Percentiles rank a stretch among this genome's conserved stretches.
Evolutionary conservation across 2,888 invertebrate genomes (phyloP).

Genomic region (Heliconius hortense): DNA sequence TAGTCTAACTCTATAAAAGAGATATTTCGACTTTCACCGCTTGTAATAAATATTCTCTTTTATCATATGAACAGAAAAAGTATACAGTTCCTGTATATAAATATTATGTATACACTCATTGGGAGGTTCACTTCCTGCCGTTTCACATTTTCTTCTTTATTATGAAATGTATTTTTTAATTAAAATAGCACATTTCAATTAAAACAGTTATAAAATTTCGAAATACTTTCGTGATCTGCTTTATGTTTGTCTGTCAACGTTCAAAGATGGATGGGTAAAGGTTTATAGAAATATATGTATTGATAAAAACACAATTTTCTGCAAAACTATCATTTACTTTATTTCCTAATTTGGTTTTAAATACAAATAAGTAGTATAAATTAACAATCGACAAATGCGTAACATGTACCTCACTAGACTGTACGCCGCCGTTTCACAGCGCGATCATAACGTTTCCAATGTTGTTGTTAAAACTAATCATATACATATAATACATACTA

Average conservation of each 20-base stretch:
- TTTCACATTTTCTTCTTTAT: not conserved
- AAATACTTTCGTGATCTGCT: not conserved
- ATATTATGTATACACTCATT: not conserved
- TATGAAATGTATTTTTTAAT: not conserved
- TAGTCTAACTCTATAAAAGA: not conserved
- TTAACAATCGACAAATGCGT: slow-evolving; percentile 23
- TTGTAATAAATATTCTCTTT: not conserved
- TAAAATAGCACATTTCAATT: not conserved
- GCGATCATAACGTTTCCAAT: not conserved
- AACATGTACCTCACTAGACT: not conserved
- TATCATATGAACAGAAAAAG: no score
- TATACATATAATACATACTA: slow-evolving; percentile 1
- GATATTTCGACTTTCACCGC: not conserved
- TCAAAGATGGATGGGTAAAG: not conserved
- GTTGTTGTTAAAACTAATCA: not conserved
- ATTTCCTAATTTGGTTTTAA: slow-evolving; percentile 71
- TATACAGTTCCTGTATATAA: no score
- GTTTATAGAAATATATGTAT: not conserved
- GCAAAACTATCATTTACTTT: slow-evolving; percentile 44
- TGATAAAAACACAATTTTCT: slow-evolving; percentile 34
- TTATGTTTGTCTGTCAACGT: not conserved
- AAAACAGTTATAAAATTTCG: not conserved
- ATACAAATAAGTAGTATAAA: slow-evolving; percentile 47
- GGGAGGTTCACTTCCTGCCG: not conserved
- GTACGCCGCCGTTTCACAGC: not conserved